Conservation (phyloP, 2,113 vertebrate genomes). For the Barbus barbus region DNA sequence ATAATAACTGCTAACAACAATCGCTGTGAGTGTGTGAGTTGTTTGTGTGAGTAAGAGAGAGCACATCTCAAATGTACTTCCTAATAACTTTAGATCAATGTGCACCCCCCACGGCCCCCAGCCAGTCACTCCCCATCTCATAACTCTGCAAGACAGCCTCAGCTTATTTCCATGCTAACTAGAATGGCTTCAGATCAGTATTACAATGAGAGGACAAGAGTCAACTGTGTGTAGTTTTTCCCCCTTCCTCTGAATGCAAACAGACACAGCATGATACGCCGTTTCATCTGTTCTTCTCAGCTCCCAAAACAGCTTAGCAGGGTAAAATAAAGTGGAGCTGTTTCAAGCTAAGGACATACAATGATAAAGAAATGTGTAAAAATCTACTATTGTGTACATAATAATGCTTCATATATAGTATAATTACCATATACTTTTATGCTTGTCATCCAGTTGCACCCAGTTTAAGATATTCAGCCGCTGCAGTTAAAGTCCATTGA, state of each 20-base stretch:
- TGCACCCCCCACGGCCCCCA: slow-evolving; percentile 25
- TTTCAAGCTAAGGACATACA: not conserved
- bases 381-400: not conserved
- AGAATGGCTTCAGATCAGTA: not conserved
- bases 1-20: not conserved
- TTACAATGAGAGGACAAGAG: slow-evolving; percentile 20
- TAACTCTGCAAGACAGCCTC: slow-evolving; percentile 8
- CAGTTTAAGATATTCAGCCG: no score
- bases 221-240: not conserved
- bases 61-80: not conserved
- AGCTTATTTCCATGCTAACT: slow-evolving; percentile 43
- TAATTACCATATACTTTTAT: not conserved
- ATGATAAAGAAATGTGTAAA: not conserved
- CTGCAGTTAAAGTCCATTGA: no score
- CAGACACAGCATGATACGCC: not conserved
- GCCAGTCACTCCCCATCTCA: slow-evolving; percentile 17
- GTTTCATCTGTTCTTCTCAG: slow-evolving; percentile 7
- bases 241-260: not conserved
- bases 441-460: no score
- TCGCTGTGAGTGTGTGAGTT: not conserved
- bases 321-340: not conserved
- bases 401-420: not conserved
- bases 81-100: slow-evolving; percentile 32
- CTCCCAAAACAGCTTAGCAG: not conserved
- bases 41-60: not conserved